Evolutionary conservation across 2,888 invertebrate genomes (phyloP).

Genomic region (Sipha maydis): DNA sequence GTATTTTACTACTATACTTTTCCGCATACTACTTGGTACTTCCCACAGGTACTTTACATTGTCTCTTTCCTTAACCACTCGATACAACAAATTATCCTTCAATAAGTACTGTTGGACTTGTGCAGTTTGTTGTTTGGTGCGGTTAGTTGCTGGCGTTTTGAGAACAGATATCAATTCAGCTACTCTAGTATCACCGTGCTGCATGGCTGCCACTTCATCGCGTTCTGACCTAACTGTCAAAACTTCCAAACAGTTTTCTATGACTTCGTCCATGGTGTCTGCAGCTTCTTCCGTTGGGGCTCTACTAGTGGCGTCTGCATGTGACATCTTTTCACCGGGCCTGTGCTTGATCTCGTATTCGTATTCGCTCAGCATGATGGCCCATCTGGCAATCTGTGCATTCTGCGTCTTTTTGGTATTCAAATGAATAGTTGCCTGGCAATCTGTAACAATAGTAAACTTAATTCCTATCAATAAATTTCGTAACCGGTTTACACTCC

Average conservation of each 20-base stretch:
- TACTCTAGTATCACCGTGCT: slow-evolving; percentile 20
- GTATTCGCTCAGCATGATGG: slow-evolving; percentile 24
- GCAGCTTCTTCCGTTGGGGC: slow-evolving; percentile 36
- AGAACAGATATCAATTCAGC: background rate
- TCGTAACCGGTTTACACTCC: slow-evolving; percentile 53
- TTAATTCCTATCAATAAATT: slow-evolving; percentile 61
- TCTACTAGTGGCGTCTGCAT: slow-evolving; percentile 42
- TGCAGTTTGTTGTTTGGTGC: no score
- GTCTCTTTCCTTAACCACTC: background rate
- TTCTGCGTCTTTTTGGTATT: slow-evolving; percentile 64
- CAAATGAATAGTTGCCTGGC: slow-evolving; percentile 64
- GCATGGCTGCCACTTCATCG: background rate
- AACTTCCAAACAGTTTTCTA: background rate
- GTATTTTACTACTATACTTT: slow-evolving; percentile 9
- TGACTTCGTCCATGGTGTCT: background rate
- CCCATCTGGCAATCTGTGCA: slow-evolving; percentile 62
- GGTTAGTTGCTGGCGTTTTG: background rate
- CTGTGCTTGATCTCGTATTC: slow-evolving; percentile 25
- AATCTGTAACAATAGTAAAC: slow-evolving; percentile 65
- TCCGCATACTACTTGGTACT: slow-evolving; percentile 42
- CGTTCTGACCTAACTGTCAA: background rate
- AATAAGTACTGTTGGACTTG: background rate
- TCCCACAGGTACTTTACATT: slow-evolving; percentile 10
- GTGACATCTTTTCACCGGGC: slow-evolving; percentile 21
- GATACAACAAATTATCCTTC: slow-evolving; percentile 27